Conservation (phyloP, 2,888 invertebrate genomes). For the Leptopilina syphax region DNA sequence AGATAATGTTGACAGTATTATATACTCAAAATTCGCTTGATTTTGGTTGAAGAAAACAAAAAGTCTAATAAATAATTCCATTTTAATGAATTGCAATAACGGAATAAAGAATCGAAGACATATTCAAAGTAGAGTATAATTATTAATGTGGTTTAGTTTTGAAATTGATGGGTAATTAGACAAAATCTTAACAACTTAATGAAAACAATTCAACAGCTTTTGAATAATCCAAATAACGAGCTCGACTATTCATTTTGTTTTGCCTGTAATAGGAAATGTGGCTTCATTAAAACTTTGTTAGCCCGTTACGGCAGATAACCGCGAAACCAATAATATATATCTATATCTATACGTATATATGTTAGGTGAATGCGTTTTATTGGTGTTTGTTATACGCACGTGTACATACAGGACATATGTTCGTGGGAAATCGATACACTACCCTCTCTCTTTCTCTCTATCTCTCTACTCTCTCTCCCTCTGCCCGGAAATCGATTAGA, state of each 20-base stretch:
- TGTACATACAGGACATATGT: slow-evolving; percentile 42
- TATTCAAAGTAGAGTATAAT: background rate
- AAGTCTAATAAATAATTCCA: no score
- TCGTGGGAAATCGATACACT: slow-evolving; percentile 32
- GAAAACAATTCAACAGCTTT: slow-evolving; percentile 14
- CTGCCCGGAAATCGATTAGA: slow-evolving; percentile 37
- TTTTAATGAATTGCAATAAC: no score
- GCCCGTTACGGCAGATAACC: slow-evolving; percentile 40
- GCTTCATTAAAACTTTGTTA: slow-evolving; percentile 55
- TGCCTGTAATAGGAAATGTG: slow-evolving; percentile 40
- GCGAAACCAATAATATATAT: slow-evolving; percentile 28
- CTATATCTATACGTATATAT: slow-evolving; percentile 23
- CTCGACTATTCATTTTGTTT: slow-evolving; percentile 19
- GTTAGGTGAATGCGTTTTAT: slow-evolving; percentile 26
- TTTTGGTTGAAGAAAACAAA: no score
- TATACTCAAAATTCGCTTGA: no score
- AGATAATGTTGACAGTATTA: no score
- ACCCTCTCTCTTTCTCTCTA: background rate
- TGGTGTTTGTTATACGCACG: slow-evolving; percentile 44
- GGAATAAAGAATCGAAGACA: no score
- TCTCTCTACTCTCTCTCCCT: background rate
- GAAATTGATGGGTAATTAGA: no score
- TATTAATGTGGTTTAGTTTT: background rate
- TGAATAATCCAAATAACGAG: slow-evolving; percentile 18
- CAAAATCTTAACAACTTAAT: background rate